Conservation (phyloP, 2,888 invertebrate species). For the Acronicta aceris region DNA sequence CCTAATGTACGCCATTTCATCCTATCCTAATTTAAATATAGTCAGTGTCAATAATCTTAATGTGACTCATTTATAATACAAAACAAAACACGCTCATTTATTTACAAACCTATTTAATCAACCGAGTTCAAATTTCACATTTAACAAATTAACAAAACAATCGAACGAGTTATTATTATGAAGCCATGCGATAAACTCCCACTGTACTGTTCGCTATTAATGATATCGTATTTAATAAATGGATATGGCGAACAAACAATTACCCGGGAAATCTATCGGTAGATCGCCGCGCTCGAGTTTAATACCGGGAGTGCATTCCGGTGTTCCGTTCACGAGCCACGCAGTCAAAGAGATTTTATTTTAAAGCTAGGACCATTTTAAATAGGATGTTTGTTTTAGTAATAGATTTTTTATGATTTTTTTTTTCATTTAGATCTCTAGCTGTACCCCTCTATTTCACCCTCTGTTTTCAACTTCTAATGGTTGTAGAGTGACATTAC, state of each 20-base stretch:
- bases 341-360: conserved; percentile 42
- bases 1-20: too few relatives aligned
- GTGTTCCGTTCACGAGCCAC: conserved; percentile 30
- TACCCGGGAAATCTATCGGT: conserved; percentile 15
- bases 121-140: not conserved
- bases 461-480: too few relatives aligned
- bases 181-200: conserved; percentile 21
- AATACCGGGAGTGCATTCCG: conserved; percentile 54
- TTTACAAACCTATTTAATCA: not conserved
- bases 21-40: too few relatives aligned
- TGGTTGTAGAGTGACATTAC: too few relatives aligned
- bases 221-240: conserved; percentile 34
- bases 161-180: conserved; percentile 7
- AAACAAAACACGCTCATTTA: too few relatives aligned
- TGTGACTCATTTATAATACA: too few relatives aligned
- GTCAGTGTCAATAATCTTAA: too few relatives aligned
- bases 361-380: conserved; percentile 38
- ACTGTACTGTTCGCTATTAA: conserved; percentile 7
- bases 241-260: conserved; percentile 45
- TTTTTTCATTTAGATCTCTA: too few relatives aligned
- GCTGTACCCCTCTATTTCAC: too few relatives aligned
- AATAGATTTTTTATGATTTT: not conserved
- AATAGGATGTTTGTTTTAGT: conserved; percentile 3
- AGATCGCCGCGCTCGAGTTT: conserved; percentile 24
- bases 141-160: not conserved